Evolutionary conservation across 2,888 invertebrate genomes (phyloP), one percentile per base, ranked within the genome.

Genomic region (Phengaris arion): DNA sequence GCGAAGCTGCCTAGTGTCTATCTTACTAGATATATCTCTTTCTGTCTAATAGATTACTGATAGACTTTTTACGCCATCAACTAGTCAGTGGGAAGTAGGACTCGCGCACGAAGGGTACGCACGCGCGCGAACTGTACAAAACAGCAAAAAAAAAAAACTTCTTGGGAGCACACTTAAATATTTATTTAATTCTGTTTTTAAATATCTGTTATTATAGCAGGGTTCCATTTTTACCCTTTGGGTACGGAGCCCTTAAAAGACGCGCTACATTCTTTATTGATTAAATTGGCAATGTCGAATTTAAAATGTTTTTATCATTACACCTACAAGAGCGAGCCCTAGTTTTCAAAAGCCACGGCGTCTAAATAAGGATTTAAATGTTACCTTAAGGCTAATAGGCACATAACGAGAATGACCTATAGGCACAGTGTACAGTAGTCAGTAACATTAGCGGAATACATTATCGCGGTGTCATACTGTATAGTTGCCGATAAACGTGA

Each of bases 371-470:
- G 35, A 64, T 64, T 45, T 64, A 64, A 64, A 64, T 64, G 64
- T 15, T 64, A 45, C 12, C 5, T 64, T 13, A 64, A 64, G 64
- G 64, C 45, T 35, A 64, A 22, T 35, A 45, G 35, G 35, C 35
- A 4, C 64, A 35, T 64, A 64, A 64, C 64, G 35, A 64, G 64
- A 64, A 64, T 35, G 64, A 64, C 64, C 64, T 64, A 45, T 64
- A 22, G 22, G 22, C 22, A 45, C 64, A 64, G 35, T 64, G 2
- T 35, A 4, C 35, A 35, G 22, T 1, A 22, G 22, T 22, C 22
- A 22, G 35, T 35, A 35, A 22, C 12, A 54, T 13, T 85, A 54
- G 54, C 13, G 54, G 54, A 54, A 54, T 22, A 59, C 6, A 64
- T 64, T 45, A 45, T 64, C 35, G 2, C 35, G 35, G 64, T 64